Evolutionary conservation across 2,888 invertebrate genomes (phyloP).

Genomic region (Acleris laterana): DNA sequence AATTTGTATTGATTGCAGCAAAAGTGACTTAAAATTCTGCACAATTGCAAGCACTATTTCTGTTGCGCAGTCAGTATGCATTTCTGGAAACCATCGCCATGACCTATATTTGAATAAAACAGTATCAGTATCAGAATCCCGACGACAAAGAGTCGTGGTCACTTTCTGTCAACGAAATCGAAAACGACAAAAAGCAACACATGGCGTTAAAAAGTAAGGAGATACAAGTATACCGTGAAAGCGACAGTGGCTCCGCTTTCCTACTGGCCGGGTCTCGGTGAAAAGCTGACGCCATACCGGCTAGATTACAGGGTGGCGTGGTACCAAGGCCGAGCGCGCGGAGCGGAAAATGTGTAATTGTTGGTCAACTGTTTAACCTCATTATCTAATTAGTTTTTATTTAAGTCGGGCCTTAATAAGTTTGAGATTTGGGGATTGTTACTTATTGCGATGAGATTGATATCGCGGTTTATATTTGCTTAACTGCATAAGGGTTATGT

Average conservation of each 20-base stretch:
- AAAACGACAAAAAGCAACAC: conserved; percentile 27
- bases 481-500: no score
- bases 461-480: no score
- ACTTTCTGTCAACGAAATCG: conserved; percentile 28
- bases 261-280: conserved; percentile 56
- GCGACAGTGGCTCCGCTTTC: conserved; percentile 65
- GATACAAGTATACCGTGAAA: conserved; percentile 54
- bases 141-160: background rate
- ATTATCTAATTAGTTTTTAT: background rate
- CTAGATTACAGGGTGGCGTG: conserved; percentile 41
- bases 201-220: conserved; percentile 23
- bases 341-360: conserved; percentile 50
- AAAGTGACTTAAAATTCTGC: no score
- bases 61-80: no score
- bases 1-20: no score
- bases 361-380: conserved; percentile 34
- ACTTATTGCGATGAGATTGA: no score
- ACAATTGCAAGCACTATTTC: no score
- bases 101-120: no score
- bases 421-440: no score
- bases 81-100: no score
- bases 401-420: no score
- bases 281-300: conserved; percentile 56
- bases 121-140: background rate
- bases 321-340: conserved; percentile 58